Evolutionary conservation across 2,888 invertebrate genomes (phyloP).

Genomic region (Rotaria magnacalcarata): DNA sequence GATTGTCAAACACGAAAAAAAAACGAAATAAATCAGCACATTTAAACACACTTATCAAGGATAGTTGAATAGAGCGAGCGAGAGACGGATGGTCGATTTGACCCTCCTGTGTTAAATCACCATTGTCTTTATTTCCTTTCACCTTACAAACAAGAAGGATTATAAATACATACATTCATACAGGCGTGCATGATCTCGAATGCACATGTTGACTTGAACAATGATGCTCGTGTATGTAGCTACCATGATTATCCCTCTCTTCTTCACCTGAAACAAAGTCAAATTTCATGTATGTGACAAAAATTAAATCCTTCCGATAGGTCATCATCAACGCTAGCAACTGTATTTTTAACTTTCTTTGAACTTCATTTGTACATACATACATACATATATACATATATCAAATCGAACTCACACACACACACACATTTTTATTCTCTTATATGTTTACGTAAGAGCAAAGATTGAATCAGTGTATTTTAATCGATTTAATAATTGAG

Average conservation of each 20-base stretch:
- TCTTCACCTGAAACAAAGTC: constrained; percentile 17
- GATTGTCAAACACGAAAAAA: not conserved
- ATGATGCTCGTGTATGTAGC: constrained; percentile 6
- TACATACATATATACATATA: not conserved
- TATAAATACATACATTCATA: constrained; percentile 1
- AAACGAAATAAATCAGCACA: constrained; percentile 8
- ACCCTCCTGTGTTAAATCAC: constrained; percentile 29
- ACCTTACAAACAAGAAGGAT: constrained; percentile 31
- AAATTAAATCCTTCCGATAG: constrained; percentile 28
- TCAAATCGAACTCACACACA: not conserved
- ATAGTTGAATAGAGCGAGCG: not conserved
- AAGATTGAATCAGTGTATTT: constrained; percentile 26
- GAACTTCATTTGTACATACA: constrained; percentile 17
- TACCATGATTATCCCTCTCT: not conserved
- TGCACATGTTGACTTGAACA: constrained; percentile 29
- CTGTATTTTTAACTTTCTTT: constrained; percentile 15
- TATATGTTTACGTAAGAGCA: constrained; percentile 13
- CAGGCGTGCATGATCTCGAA: constrained; percentile 7
- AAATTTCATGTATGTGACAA: constrained; percentile 28
- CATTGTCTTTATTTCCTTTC: constrained; percentile 25
- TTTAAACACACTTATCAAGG: constrained; percentile 31
- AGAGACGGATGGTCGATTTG: constrained; percentile 26
- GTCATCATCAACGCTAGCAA: constrained; percentile 10
- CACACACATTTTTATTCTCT: not conserved
- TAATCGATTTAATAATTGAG: constrained; percentile 29